A percentile compares a stretch with the other conserved stretches of the same genome.
phyloP scores from a whole-genome alignment of 2,113 vertebrate species.

The Silurus meridionalis region DNA sequence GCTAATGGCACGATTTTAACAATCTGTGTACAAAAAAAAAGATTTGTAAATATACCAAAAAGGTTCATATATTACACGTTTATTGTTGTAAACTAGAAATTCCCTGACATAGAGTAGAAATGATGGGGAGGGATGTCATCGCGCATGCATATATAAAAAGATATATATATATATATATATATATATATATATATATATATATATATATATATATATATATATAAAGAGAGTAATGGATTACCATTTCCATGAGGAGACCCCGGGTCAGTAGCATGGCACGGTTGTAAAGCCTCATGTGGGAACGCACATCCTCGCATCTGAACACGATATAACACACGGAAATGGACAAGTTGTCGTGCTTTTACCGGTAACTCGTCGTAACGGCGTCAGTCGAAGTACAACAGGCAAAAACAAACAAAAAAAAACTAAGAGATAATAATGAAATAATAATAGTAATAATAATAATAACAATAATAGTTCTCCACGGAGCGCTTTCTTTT shows the following conservation, averaged over 20 bases:
- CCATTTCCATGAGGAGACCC: conserved; percentile 54
- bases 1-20: neutral
- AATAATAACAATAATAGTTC: neutral
- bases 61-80: neutral
- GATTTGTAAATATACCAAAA: neutral
- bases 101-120: too few relatives aligned
- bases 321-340: conserved; percentile 1
- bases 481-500: neutral
- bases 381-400: neutral
- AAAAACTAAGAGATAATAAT: neutral
- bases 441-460: neutral
- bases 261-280: conserved; percentile 57
- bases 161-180: too few relatives aligned
- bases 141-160: neutral
- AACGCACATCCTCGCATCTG: conserved; percentile 51
- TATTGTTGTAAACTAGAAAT: neutral
- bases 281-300: conserved; percentile 46
- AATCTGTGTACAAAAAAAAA: neutral
- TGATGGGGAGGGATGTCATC: neutral
- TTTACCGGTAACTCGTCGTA: conserved; percentile 8
- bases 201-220: too few relatives aligned
- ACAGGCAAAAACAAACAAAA: neutral
- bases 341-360: conserved; percentile 37
- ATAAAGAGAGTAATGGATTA: conserved; percentile 37
- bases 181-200: too few relatives aligned